Conservation (phyloP, 2,797 vertebrate species). For the Garrulus glandarius region DNA sequence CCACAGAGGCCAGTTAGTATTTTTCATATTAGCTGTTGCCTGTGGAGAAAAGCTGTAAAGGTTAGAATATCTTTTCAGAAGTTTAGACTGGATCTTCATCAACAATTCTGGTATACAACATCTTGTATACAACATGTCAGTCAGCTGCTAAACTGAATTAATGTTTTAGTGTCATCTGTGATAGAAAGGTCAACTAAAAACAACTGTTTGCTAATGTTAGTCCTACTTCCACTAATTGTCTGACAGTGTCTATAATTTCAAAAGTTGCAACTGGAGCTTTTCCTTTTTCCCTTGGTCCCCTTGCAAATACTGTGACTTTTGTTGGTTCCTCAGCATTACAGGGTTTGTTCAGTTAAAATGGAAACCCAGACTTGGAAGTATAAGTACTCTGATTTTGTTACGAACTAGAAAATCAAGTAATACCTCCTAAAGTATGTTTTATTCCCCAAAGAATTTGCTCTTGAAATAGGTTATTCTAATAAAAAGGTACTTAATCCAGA, state of each 20-base stretch:
- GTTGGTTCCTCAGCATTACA: neutral
- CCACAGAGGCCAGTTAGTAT: neutral
- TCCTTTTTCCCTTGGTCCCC: neutral
- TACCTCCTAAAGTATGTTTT: neutral
- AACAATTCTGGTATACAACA: neutral
- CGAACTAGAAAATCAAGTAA: neutral
- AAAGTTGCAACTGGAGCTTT: neutral
- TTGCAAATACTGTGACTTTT: neutral
- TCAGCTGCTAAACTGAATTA: conserved; percentile 15
- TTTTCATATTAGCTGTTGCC: neutral
- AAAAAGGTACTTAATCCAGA: neutral
- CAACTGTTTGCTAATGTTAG: neutral
- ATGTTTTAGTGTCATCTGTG: neutral
- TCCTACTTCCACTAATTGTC: neutral
- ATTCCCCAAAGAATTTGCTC: neutral
- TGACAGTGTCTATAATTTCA: neutral
- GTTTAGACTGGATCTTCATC: neutral
- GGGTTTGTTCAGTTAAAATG: neutral
- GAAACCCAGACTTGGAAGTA: neutral
- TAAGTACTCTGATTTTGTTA: neutral
- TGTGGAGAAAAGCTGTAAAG: neutral
- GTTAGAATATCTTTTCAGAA: neutral
- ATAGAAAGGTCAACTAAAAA: neutral
- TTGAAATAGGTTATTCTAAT: neutral
- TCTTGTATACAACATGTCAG: neutral